Percentiles rank a stretch among this genome's conserved stretches.
Conservation (phyloP, 2,113 vertebrate genomes). For the Holacanthus passer region DNA sequence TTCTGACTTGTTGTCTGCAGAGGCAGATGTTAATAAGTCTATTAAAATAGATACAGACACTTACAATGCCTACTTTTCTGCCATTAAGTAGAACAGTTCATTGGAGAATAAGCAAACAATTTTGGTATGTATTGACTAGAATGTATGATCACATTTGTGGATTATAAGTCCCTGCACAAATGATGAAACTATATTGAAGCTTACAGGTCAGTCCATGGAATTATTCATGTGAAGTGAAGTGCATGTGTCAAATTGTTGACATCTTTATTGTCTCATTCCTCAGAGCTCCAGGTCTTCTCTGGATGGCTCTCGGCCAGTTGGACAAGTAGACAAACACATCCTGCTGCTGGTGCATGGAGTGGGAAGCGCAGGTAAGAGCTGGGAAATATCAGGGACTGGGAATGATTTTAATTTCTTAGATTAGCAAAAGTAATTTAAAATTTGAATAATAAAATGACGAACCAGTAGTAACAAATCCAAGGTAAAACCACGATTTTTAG, state of each 20-base stretch:
- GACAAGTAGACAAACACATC: constrained; percentile 97
- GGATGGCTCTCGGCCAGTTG: constrained; percentile 92
- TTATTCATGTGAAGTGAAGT: background rate
- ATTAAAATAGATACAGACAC: background rate
- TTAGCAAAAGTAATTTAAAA: too few species aligned
- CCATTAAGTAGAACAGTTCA: background rate
- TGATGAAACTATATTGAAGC: background rate
- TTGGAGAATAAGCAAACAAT: background rate
- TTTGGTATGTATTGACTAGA: background rate
- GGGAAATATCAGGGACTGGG: background rate
- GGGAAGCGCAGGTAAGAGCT: constrained; percentile 89
- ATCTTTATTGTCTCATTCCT: background rate
- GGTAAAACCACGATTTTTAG: background rate
- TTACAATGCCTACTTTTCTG: background rate
- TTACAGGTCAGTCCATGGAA: background rate
- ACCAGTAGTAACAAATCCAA: background rate
- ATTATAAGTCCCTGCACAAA: background rate
- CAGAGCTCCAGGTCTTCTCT: constrained; percentile 89
- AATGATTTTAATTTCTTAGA: background rate
- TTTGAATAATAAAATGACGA: background rate
- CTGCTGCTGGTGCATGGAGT: constrained; percentile 96
- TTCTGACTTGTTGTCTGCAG: background rate
- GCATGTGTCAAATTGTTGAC: background rate
- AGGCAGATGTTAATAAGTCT: background rate
- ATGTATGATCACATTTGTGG: background rate